Conservation (phyloP, 1,140 invertebrate species). For the Papilio polytes region DNA sequence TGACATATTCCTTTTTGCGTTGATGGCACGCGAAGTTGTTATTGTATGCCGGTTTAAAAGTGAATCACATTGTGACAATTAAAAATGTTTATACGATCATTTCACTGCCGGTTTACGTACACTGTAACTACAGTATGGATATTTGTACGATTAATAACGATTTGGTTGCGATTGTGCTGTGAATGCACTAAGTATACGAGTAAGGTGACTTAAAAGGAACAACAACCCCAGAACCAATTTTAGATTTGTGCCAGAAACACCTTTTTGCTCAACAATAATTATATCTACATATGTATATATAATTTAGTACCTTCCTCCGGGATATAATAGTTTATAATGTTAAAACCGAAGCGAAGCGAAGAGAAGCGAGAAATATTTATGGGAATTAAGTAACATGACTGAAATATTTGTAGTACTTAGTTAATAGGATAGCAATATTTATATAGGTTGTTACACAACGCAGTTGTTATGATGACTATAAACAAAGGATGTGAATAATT, state of each 20-base stretch:
- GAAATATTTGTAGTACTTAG: slow-evolving; percentile 7
- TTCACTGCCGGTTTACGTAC: background rate
- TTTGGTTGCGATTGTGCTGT: background rate
- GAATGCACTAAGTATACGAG: background rate
- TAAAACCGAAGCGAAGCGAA: background rate
- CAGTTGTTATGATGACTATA: slow-evolving; percentile 10
- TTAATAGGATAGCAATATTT: background rate
- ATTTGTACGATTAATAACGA: background rate
- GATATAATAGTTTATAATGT: background rate
- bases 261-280: background rate
- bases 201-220: background rate
- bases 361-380: background rate
- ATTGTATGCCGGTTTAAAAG: slow-evolving; percentile 8
- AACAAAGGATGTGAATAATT: slow-evolving; percentile 40
- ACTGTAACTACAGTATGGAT: background rate
- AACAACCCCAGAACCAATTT: background rate
- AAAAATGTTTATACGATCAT: slow-evolving; percentile 13
- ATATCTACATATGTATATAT: background rate
- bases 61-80: slow-evolving; percentile 26
- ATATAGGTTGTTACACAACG: slow-evolving; percentile 11
- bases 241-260: background rate
- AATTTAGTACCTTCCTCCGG: background rate
- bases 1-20: slow-evolving; percentile 21
- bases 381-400: background rate
- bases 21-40: slow-evolving; percentile 26